Base-by-base conservation (phyloP, 2,113 vertebrate species). In the human (Homo sapiens) region DNA sequence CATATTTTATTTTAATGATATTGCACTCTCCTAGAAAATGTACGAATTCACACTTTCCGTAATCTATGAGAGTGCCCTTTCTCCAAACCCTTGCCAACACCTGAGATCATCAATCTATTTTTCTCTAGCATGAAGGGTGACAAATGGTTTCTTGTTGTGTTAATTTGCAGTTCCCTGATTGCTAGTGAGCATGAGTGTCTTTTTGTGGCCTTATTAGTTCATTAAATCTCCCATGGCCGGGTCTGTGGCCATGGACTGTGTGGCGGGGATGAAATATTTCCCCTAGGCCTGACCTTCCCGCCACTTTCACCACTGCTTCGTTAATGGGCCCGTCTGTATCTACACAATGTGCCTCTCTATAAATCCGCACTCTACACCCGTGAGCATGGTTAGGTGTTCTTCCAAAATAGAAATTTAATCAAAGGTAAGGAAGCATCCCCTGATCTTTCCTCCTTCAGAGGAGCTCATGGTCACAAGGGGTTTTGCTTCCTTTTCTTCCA, bases 381-480 rank as follows among this genome's bases (percentile, higher is more conserved):
- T 59, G n/a, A 4, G 40, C 2, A 2, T 6, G 35, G 45, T 20
- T 6, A 38, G 73, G 38, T 27, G 6, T 27, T 72, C 59, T 30
- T 57, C 68, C 64, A 12, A 20, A 40, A 52, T 6, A 22, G 40
- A 48, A 16, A 6, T 18, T 72, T 7, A 1, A 11, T 55, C 48
- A 10, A 52, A 35, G 23, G 6, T 3, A 23, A 45, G 17, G 75
- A 57, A 20, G 30, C 16, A 8, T 10, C 1, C n/a, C 22, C 22
- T 1, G 2, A 0, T n/a, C 38, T 20, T n/a, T 3, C 68, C 17
- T 50, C 59, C 43, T 30, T 32, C 14, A 0, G 0, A 8, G 81
- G n/a, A 4, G 14, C 3, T 79, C 22, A 1, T 3, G 5, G 3
- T 40, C 27, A 0, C 0, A 0, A 16, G 30, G 40, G 3, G 11